Evolutionary conservation across 2,113 vertebrate genomes (phyloP).

Genomic region (Amia ocellicauda): DNA sequence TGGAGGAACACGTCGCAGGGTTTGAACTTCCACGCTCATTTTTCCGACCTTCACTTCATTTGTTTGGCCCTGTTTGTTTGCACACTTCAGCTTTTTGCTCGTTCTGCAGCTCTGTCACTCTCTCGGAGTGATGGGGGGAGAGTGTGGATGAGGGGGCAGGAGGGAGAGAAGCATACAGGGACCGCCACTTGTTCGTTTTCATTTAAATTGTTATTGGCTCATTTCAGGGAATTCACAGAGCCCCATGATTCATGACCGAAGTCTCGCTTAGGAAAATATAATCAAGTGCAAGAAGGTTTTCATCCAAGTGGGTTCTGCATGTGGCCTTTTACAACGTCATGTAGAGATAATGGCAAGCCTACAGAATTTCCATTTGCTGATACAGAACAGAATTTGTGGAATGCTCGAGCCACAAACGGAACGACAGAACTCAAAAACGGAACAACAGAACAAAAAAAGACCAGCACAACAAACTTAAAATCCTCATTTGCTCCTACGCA

Average conservation of each 20-base stretch:
- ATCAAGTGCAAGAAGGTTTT: too few species aligned
- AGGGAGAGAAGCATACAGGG: background rate
- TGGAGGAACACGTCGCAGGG: background rate
- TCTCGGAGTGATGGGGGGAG: too few species aligned
- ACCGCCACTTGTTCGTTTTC: constrained; percentile 3
- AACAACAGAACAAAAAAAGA: too few species aligned
- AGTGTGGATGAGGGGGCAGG: too few species aligned
- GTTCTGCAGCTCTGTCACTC: background rate
- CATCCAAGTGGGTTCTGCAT: background rate
- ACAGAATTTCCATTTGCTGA: too few species aligned
- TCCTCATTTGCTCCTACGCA: too few species aligned
- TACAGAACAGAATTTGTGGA: too few species aligned
- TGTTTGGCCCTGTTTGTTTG: constrained; percentile 15
- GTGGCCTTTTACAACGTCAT: background rate
- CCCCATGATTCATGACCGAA: constrained; percentile 5
- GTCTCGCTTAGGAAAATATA: too few species aligned
- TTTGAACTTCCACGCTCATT: constrained; percentile 1
- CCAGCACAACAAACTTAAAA: too few species aligned
- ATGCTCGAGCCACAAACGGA: too few species aligned
- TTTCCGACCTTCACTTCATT: constrained; percentile 18
- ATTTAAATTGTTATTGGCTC: constrained; percentile 17
- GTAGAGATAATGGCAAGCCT: too few species aligned
- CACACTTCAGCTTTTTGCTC: constrained; percentile 7
- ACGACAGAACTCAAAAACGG: too few species aligned
- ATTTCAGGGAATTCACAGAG: background rate